Conservation (phyloP, 2,113 vertebrate species). For the Glaucidium brasilianum region DNA sequence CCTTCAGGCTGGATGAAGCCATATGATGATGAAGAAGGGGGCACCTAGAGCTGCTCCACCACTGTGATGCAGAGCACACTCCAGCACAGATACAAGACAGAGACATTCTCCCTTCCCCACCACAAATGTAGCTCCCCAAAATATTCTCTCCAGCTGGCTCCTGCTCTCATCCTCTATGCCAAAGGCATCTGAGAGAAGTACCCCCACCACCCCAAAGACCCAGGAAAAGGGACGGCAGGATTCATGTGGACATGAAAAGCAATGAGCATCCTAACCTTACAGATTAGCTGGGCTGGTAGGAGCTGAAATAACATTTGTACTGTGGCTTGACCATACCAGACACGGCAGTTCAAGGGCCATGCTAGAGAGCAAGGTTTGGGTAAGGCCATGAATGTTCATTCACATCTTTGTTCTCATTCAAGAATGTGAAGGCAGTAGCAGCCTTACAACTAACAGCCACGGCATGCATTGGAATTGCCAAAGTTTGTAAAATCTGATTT, state of each 20-base stretch:
- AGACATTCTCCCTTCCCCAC: not conserved
- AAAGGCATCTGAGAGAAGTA: not conserved
- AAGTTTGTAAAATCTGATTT: constrained; percentile 15
- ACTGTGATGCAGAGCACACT: not conserved
- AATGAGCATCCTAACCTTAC: accelerated
- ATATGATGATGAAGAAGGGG: not conserved
- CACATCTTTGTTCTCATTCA: not conserved
- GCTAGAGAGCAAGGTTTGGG: not conserved
- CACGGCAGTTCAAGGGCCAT: not conserved
- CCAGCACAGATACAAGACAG: not conserved
- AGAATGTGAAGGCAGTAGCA: not conserved
- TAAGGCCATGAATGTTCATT: not conserved
- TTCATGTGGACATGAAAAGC: not conserved
- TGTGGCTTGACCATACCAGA: not conserved
- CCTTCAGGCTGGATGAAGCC: not conserved
- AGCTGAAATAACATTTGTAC: not conserved
- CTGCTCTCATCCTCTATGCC: not conserved
- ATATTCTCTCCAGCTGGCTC: not conserved
- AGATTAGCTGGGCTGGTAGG: not conserved
- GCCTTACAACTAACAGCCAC: not conserved
- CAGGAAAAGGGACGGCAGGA: not conserved
- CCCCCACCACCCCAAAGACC: not conserved
- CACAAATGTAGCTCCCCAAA: not conserved
- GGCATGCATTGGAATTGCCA: not conserved
- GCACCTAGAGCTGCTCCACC: not conserved